phyloP scores from a whole-genome alignment of 1,140 invertebrate species.

The Tetranychus urticae region DNA sequence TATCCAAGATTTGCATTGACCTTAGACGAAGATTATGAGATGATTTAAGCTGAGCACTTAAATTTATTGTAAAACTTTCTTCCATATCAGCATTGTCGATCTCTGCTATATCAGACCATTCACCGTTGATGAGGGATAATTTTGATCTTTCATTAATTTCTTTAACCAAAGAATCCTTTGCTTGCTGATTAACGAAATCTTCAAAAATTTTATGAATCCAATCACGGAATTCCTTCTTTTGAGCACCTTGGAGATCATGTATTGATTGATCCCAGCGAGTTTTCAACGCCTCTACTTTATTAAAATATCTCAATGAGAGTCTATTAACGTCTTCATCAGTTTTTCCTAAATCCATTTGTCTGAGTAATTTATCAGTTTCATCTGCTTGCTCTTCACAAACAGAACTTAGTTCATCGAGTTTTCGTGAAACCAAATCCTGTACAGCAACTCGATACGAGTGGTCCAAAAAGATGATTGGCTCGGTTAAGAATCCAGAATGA shows the following conservation, averaged over 20 bases:
- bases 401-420: conserved; percentile 36
- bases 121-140: not conserved
- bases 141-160: not conserved
- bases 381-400: conserved; percentile 36
- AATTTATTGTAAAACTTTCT: conserved; percentile 90
- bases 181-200: conserved; percentile 32
- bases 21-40: conserved; percentile 89
- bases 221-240: conserved; percentile 44
- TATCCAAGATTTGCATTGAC: conserved; percentile 56
- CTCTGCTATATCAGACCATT: not conserved
- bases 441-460: conserved; percentile 47
- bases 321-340: conserved; percentile 51
- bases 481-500: conserved; percentile 44
- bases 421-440: conserved; percentile 33
- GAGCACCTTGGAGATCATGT: conserved; percentile 40
- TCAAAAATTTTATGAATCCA: conserved; percentile 51
- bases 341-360: conserved; percentile 29
- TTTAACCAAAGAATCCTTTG: conserved; percentile 5
- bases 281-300: conserved; percentile 44
- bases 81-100: conserved; percentile 30
- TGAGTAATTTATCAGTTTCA: conserved; percentile 48
- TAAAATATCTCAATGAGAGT: conserved; percentile 45
- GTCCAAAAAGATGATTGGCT: conserved; percentile 49
- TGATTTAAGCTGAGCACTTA: conserved; percentile 82
- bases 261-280: conserved; percentile 49